Conservation (phyloP, 2,888 invertebrate species). For the Euzophera pinguis region DNA sequence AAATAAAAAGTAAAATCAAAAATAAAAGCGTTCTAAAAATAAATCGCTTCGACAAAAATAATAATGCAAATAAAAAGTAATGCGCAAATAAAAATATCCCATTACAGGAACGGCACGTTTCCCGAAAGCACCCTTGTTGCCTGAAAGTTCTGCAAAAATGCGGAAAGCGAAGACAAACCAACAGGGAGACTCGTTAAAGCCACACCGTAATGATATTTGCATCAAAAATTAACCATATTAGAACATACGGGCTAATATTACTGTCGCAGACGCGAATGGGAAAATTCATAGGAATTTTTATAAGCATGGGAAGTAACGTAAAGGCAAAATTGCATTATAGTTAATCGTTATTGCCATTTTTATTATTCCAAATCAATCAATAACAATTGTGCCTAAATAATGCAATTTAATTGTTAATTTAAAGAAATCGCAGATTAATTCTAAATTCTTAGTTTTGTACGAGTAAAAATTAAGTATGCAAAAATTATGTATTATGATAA, state of each 20-base stretch:
- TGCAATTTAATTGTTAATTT: too few species aligned
- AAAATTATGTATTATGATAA: too few species aligned
- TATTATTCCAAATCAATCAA: too few species aligned
- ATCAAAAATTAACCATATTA: conserved; percentile 54
- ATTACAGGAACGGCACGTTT: neutral
- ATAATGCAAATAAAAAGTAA: neutral
- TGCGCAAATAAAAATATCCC: neutral
- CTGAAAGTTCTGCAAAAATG: conserved; percentile 20
- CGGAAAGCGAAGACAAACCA: conserved; percentile 41
- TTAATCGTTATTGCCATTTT: too few species aligned
- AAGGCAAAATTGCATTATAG: too few species aligned
- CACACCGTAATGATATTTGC: conserved; percentile 60
- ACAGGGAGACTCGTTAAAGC: conserved; percentile 55
- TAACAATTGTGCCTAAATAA: too few species aligned
- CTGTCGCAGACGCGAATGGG: neutral
- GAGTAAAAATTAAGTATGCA: too few species aligned
- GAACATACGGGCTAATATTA: conserved; percentile 29
- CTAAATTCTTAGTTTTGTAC: too few species aligned
- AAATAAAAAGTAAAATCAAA: neutral
- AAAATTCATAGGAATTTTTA: too few species aligned
- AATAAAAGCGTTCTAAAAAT: neutral
- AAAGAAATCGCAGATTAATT: too few species aligned
- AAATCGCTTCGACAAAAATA: neutral
- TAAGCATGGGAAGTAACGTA: too few species aligned
- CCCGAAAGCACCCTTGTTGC: neutral